Base-by-base conservation (phyloP, 2,888 invertebrate species). In the Apeira syringaria region DNA sequence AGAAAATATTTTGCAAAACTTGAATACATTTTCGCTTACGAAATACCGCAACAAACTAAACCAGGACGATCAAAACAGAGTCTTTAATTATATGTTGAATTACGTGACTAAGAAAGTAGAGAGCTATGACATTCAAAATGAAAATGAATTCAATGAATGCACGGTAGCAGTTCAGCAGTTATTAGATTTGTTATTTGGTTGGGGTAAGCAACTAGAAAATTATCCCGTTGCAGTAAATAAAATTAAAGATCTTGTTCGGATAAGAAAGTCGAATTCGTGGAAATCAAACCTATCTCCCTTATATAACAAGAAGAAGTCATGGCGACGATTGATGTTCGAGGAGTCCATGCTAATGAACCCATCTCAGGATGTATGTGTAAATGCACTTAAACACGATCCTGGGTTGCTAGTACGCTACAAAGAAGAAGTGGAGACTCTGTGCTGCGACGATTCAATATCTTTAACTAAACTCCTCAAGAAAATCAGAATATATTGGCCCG, bases 351-450 rank as follows among this genome's bases (percentile, higher is more conserved):
- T 47, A 9, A 43, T 85, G 39, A 54, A 54, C 26, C 74, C 74
- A 2, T 61, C 59, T 12, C 71, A 76, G 50, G 58, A 68, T 7
- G 73, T 62, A 5, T 74, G 71, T 35, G 31, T 85, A n/a, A 84
- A 85, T 48, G 75, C 73, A 6, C 50, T 86, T 5, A 85, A 85
- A 59, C 84, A 85, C 43, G 71, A 74, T 4, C 75, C 83, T 6
- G 48, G 50, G 24, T 50, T 84, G 30, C 50, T 85, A 10, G 36
- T 42, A 17, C 62, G 66, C 7, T 54, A 74, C 45, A 54, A 58
- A 13, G 47, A 47, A 1, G 61, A 69, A 22, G 49, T 80, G 5
- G 59, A 71, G 1, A 32, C 44, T 1, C 41, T 82, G 10, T 59
- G 64, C 17, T 49, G 44, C 18, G 54, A 66, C 33, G 72, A 74